Evolutionary conservation across 2,797 vertebrate genomes (phyloP).

Genomic region (Sebastes taczanowskii): DNA sequence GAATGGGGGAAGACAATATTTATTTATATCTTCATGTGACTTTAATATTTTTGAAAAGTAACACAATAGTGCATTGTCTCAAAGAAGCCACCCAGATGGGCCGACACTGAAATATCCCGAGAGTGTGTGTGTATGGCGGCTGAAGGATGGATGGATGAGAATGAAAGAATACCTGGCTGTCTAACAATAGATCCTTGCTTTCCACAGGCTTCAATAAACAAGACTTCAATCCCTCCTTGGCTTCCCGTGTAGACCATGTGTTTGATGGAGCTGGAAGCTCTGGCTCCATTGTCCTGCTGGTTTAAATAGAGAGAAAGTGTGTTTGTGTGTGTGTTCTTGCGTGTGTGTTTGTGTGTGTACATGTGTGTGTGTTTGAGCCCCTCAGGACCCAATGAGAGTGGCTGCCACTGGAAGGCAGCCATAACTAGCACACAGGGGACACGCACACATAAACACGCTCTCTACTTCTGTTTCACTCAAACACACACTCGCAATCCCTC

Average conservation of each 20-base stretch:
- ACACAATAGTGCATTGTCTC: background rate
- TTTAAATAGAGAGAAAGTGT: constrained; percentile 34
- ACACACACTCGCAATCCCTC: constrained; percentile 3
- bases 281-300: constrained; percentile 54
- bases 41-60: background rate
- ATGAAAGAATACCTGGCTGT: constrained; percentile 51
- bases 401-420: constrained; percentile 59
- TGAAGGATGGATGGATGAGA: constrained; percentile 27
- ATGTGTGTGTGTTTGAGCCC: background rate
- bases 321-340: background rate
- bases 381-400: constrained; percentile 55
- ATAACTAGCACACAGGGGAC: constrained; percentile 54
- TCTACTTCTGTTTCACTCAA: constrained; percentile 7
- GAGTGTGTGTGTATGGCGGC: background rate
- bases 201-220: constrained; percentile 51
- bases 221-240: constrained; percentile 48
- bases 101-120: constrained; percentile 11
- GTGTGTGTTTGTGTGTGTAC: background rate
- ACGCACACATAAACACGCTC: constrained; percentile 2
- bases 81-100: constrained; percentile 6
- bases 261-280: constrained; percentile 59
- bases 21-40: background rate
- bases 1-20: background rate
- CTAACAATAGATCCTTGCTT: constrained; percentile 49
- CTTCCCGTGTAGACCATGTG: constrained; percentile 49